Evolutionary conservation across 2,888 invertebrate genomes (phyloP), one percentile per base, ranked within the genome.

Genomic region (Scrobipalpa costella): DNA sequence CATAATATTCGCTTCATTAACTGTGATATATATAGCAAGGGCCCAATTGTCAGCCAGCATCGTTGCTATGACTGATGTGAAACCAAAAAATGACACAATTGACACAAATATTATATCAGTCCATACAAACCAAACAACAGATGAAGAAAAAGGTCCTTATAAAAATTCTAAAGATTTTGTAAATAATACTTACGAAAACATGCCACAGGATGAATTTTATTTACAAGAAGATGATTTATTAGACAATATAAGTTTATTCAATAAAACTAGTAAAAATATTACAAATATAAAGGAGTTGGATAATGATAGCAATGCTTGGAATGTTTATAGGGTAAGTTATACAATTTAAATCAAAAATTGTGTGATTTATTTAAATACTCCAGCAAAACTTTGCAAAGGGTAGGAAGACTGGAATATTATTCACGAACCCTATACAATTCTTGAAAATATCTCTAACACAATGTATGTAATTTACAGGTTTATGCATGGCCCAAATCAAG

Each of bases 401-500:
- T 27, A n/a, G n/a, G n/a, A n/a, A n/a, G n/a, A n/a, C n/a, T n/a
- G n/a, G n/a, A n/a, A n/a, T n/a, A n/a, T n/a, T n/a, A n/a, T n/a
- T n/a, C n/a, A n/a, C n/a, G n/a, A 27, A 27, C 27, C 5, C 27
- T 2, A 27, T 27, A 5, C 5, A 27, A 27, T 3, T 27, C n/a
- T 27, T 27, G 27, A 27, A 27, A 27, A 27, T 27, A 33, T 13
- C 11, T 9, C 7, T 36, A 36, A 36, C 36, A 3, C 2, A 36
- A 13, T 38, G 3, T 58, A 3, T 3, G 11, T 19, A 40, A 2
- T 15, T 77, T 75, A 3, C 70, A 88, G 88, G 79, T 70, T 1
- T 86, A 78, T 64, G 62, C 77, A 8, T 88, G 88, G 88, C 64
- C 80, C 0, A 88, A 88, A 68, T 74, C 83, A 0, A 79, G 71